Evolutionary conservation across 92 coral and sea anemone genomes (phyloP), one percentile per base, ranked within the genome.

Genomic region (Pocillopora grandis): DNA sequence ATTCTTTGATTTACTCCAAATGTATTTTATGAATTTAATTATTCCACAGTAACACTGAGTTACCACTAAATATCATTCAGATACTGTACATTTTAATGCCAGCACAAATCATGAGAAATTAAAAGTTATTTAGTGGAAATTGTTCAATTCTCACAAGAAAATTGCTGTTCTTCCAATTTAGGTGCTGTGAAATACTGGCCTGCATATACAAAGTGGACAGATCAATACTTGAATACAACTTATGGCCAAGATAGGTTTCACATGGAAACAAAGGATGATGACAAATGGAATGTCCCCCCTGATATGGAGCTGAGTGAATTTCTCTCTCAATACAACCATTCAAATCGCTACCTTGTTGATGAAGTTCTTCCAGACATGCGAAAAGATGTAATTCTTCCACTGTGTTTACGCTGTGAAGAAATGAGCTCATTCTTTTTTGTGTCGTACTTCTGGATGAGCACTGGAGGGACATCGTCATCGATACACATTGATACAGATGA

Each of bases 181-280:
- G 99, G 95, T 78, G 93, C 93, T 18, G 99, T 93, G n/a, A 92
- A 96, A 83, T 87, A 86, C 83, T 96, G 99, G 99, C 98, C 99
- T 63, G 99, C 99, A 0, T 96, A 91, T 78, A 86, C 91, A 14
- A 95, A 92, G 73, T 96, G 99, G 99, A 96, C 99, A 21, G 99
- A 96, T 73, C 95, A 94, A 8, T 94, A 94, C 73, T 89, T 96
- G 69, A 87, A 85, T 86, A 58, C 87, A 60, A 96, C 95, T 16
- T 96, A 93, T 78, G 98, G 94, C 17, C 87, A 89, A 71, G 86
- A 82, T 11, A 68, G 81, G 59, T 90, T 96, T 82, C 76, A 87
- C 58, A 94, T 96, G 98, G 99, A 96, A 63, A 96, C 99, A 9
- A 96, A 89, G 79, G 96, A 96, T 76, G 99, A 96, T 61, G 98